These are phyloP conservation scores for Nannoperca australis DNA, from an alignment of 2,797 vertebrate genomes.

Conservation along the genomic window DNA sequence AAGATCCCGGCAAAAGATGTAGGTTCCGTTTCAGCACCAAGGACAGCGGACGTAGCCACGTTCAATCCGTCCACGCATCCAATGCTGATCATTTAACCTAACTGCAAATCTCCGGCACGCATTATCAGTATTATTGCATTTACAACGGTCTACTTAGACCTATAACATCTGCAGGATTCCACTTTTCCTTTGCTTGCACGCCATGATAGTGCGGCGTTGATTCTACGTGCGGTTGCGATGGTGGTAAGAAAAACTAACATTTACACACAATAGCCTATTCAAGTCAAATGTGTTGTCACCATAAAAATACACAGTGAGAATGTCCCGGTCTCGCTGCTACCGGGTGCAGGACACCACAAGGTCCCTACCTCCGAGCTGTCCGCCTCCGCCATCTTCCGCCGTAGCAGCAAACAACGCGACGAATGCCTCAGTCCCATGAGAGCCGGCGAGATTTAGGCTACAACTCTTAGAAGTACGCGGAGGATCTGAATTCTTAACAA, in stretches of 20 bases:
- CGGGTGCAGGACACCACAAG: slow-evolving; percentile 77
- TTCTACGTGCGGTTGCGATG: background rate
- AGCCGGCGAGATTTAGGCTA: slow-evolving; percentile 84
- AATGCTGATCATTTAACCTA: background rate
- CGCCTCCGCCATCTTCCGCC: slow-evolving; percentile 99
- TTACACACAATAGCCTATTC: background rate
- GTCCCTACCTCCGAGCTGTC: slow-evolving; percentile 93
- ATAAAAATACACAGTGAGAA: background rate
- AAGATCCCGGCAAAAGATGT: slow-evolving; percentile 30
- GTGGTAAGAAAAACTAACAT: background rate
- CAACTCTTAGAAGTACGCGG: slow-evolving; percentile 66
- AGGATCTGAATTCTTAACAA: background rate
- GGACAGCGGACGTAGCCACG: slow-evolving; percentile 79
- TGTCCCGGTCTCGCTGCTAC: slow-evolving; percentile 32
- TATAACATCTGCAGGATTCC: slow-evolving; percentile 54
- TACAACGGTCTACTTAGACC: background rate
- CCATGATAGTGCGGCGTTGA: background rate
- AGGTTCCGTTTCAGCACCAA: slow-evolving; percentile 82
- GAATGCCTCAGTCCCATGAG: slow-evolving; percentile 99
- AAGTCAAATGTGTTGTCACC: slow-evolving; percentile 1
- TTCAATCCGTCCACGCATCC: background rate
- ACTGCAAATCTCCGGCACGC: background rate
- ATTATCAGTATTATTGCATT: background rate
- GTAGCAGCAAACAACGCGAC: slow-evolving; percentile 97
- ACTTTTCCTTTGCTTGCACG: slow-evolving; percentile 26